Evolutionary conservation across 2,888 invertebrate species (phyloP), one percentile per base, ranked within the genome.

Genomic region (Dyspetes luteomarginatus): DNA sequence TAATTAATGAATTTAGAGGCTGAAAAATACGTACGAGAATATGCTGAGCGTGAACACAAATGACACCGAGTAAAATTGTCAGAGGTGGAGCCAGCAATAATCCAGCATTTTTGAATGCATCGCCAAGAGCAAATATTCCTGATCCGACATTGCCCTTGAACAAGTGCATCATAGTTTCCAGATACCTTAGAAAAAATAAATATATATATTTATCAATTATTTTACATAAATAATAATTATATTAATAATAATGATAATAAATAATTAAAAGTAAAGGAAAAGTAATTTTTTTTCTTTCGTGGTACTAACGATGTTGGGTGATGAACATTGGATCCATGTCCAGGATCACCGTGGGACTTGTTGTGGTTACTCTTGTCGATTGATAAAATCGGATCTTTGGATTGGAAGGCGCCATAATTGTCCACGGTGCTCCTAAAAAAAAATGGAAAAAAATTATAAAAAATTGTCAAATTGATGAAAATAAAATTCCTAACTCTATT

Each of bases 71-170:
- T 4, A 97, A 77, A 0, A 96, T 93, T 0, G 98, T 95, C 69
- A 97, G 94, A 58, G 96, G 92, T 9, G 97, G 95, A 0, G 97
- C 97, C 77, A 98, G 94, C 79, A 97, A 90, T 0, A 99, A 93
- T 4, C 99, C 99, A 19, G 98, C 97, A 92, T 99, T 97, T 91
- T 95, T 96, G 90, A 98, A 97, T 0, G 98, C 99, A 90, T 97
- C 96, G 4, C 99, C 99, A 95, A 99, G 97, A 0, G 99, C 99
- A 88, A 99, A 95, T 84, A 99, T 95, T 0, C 99, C 99, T 0
- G 98, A 98, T 30, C 99, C 99, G 78, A 99, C 96, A 93, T 98
- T 99, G 12, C 98, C 98, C 91, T 98, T 97, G 90, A 99, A 95
- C 78, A 99, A 93, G 92, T 99, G 98, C 93, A 98, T 96, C 92